Conservation (phyloP, 2,888 invertebrate species). For the Andrena bicolor region DNA sequence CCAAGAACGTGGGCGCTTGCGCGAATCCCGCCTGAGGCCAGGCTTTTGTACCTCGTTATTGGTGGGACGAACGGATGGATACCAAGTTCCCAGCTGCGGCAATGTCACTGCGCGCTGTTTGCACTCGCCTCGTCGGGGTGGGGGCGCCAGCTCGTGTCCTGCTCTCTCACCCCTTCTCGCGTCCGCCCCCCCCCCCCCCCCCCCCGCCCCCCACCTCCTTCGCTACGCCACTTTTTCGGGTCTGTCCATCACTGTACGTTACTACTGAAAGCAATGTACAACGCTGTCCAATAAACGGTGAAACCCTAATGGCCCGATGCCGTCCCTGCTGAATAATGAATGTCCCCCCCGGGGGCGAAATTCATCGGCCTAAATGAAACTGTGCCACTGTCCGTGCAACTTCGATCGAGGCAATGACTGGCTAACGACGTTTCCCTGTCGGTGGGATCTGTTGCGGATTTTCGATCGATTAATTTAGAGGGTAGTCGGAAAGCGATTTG, state of each 20-base stretch:
- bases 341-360: background rate
- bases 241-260: conserved; percentile 12
- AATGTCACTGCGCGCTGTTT: conserved; percentile 76
- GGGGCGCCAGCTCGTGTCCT: conserved; percentile 20
- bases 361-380: conserved; percentile 11
- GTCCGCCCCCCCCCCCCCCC: background rate
- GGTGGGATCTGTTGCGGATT: background rate
- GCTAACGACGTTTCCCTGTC: conserved; percentile 5
- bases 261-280: background rate
- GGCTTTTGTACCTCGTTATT: conserved; percentile 65
- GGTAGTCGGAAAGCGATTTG: background rate
- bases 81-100: conserved; percentile 67
- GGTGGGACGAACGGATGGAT: conserved; percentile 58
- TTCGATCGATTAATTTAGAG: background rate
- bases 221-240: background rate
- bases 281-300: conserved; percentile 36
- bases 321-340: conserved; percentile 49
- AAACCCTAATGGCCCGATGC: conserved; percentile 34
- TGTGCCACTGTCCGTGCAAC: conserved; percentile 9
- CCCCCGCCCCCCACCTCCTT: background rate
- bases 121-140: conserved; percentile 46
- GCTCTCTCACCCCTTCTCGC: background rate
- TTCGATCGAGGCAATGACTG: conserved; percentile 7
- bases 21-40: conserved; percentile 25
- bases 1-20: conserved; percentile 57